Evolutionary conservation across 2,888 invertebrate genomes (phyloP), one percentile per base, ranked within the genome.

Genomic region (Ramazzottius varieornatus): DNA sequence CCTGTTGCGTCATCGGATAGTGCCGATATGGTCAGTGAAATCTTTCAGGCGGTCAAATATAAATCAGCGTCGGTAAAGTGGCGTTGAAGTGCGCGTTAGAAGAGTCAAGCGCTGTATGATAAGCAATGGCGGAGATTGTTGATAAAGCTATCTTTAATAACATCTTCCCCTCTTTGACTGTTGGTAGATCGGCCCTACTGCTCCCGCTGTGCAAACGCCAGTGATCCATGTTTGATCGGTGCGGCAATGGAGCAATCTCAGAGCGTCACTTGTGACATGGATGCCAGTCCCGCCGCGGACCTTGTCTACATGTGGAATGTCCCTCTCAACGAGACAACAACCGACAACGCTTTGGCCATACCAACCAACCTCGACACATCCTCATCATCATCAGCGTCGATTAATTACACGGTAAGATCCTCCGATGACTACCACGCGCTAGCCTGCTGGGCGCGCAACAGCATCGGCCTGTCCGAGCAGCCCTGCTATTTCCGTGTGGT

Each of bases 351-450:
- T 4, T 8, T 16, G 4, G 54, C 4, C 16, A 24, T 16, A 13
- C 29, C 29, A 8, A 8, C 54, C 4, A 8, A 13, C 4, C n/a
- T 29, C 4, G 54, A 16, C 54, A 4, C 54, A 16, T 54, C 54
- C 8, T 54, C 29, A 24, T 54, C 54, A 4, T 54, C 29, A 54
- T 54, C 54, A 54, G 8, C 54, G 20, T 8, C 54, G 54, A 54
- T 54, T 54, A 54, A 54, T 54, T 54, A 54, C 54, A 54, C 54
- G 54, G 54, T 54, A 4, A 8, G 54, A 29, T n/a, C 54, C 16
- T 4, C 13, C 54, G 20, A 54, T 29, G 54, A 54, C 24, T 54
- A 54, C 29, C 54, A 29, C 4, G 16, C 16, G 29, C 54, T 54
- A 8, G 16, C 8, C 8, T 54, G 54, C 29, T 54, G 54, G 54